Base-by-base conservation (phyloP, 64 coral and sea anemone species). In the Platygyra sinensis region DNA sequence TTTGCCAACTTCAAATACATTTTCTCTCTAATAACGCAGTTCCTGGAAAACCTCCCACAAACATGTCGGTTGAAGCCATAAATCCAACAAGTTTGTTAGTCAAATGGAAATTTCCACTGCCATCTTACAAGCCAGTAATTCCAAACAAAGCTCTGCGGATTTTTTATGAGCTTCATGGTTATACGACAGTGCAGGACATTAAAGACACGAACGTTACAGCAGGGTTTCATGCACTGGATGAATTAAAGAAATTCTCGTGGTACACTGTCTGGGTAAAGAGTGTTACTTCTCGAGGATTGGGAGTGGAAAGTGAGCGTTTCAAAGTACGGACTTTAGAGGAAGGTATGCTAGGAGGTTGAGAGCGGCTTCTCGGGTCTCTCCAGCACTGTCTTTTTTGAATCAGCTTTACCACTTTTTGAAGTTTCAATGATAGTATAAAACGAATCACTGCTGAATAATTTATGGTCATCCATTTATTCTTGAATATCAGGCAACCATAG, bases 21-120 rank as follows among this genome's bases (percentile, higher is more conserved):
- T 63, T 49, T 24, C 55, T 29, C 33, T 75, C 12, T 72, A 27
- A 72, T 13, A 1, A 42, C 62, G 29, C 67, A 63, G 65, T 73
- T 50, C 62, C 62, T 62, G 54, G 82, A 63, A 61, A 72, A 86
- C 54, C 62, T 22, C 82, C 82, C 30, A 30, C 13, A 63, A 95
- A 92, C 20, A 14, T 95, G 20, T 67, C 89, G 36, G 86, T 75
- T n/a, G 67, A 19, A 11, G 62, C 69, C 52, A 27, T 84, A 20
- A 92, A 67, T 72, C 87, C 94, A 24, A 92, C 94, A 30, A 33
- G 16, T 17, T 33, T 95, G 30, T 78, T 60, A n/a, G 73, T 95
- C 13, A 24, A 67, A 51, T 95, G 94, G 94, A 15, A 75, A 30
- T 17, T 39, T 19, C 22, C 73, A 39, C 22, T 17, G 36, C 73